phyloP scores from a whole-genome alignment of 2,113 vertebrate species.

The Sinosuthora webbiana region DNA sequence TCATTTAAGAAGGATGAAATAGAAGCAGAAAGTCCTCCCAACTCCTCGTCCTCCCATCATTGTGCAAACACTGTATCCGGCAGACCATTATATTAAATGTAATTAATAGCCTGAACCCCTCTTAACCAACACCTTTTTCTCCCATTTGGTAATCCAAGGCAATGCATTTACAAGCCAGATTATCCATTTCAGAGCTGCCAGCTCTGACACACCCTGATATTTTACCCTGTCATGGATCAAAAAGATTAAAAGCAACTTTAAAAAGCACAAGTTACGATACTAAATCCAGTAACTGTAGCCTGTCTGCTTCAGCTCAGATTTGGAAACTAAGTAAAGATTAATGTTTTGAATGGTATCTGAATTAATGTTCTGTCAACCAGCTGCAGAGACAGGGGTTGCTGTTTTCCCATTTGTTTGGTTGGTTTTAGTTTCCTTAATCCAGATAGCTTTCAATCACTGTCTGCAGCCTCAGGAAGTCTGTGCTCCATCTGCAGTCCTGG shows the following conservation, averaged over 20 bases:
- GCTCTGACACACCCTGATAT: not conserved
- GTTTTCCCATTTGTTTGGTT: not conserved
- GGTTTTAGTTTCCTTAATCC: not conserved
- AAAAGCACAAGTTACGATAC: not conserved
- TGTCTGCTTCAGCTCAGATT: not conserved
- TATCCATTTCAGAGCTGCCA: not conserved
- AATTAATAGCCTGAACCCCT: not conserved
- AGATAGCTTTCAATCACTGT: not conserved
- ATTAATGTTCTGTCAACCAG: not conserved
- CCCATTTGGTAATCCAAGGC: not conserved
- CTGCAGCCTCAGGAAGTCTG: not conserved
- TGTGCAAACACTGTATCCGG: not conserved
- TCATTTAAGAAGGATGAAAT: not conserved
- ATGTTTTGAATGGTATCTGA: conserved; percentile 1
- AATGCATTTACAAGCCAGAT: not conserved
- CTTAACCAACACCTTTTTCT: not conserved
- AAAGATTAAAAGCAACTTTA: conserved; percentile 25
- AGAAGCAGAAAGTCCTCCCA: not conserved
- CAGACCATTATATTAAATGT: not conserved
- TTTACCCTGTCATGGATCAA: conserved; percentile 1
- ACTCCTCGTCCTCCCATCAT: not conserved
- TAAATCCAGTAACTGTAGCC: not conserved
- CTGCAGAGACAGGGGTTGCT: not conserved
- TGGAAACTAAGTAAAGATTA: conserved; percentile 35
- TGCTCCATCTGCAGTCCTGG: not conserved